phyloP scores from a whole-genome alignment of 2,113 vertebrate genomes.

The Rafetus swinhoei region DNA sequence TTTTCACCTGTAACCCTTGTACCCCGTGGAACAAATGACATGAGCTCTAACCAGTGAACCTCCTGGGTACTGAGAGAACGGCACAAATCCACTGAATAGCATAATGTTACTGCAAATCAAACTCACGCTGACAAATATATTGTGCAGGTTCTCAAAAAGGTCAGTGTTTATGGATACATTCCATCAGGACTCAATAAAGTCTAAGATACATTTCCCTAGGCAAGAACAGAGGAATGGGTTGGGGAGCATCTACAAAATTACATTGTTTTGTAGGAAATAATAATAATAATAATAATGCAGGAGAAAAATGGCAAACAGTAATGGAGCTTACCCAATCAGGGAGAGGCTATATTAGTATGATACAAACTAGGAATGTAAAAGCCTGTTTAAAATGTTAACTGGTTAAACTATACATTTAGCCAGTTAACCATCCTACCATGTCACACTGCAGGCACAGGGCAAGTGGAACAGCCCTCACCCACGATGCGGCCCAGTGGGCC shows the following conservation, averaged over 20 bases:
- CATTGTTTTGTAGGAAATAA: not conserved
- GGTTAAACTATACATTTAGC: no score
- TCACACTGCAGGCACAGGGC: no score
- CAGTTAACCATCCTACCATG: no score
- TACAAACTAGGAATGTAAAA: not conserved
- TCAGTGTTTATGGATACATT: not conserved
- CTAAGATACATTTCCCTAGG: not conserved
- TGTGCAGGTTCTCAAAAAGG: not conserved
- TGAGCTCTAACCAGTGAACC: not conserved
- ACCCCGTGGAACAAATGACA: not conserved
- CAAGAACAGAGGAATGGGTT: not conserved
- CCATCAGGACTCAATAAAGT: not conserved
- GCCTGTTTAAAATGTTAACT: no score
- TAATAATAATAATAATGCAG: not conserved
- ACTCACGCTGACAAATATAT: not conserved
- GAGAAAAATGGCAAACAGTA: not conserved
- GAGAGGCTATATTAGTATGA: not conserved
- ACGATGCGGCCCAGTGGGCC: no score
- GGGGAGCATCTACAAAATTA: not conserved
- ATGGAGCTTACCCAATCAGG: not conserved
- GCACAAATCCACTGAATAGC: not conserved
- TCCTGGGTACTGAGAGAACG: not conserved
- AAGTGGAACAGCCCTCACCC: no score
- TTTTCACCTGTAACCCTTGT: not conserved
- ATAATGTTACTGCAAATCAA: not conserved